Evolutionary conservation across 2,797 vertebrate species (phyloP).

Genomic region (Squalus acanthias): DNA sequence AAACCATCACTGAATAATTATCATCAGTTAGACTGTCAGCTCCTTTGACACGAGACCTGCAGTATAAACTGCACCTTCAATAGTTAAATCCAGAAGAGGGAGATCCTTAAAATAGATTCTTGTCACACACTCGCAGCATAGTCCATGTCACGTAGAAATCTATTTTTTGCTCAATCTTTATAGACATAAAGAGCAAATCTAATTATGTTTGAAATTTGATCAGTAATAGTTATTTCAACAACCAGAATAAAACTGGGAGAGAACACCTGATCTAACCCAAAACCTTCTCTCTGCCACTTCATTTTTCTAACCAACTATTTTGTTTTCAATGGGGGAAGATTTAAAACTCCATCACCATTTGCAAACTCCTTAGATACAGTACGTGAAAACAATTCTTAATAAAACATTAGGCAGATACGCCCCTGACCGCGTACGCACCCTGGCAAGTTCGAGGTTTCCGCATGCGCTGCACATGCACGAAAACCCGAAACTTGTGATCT

Average conservation of each 20-base stretch:
- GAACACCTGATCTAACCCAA: not conserved
- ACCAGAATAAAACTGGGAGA: not conserved
- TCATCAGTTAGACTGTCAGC: not conserved
- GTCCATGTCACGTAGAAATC: not conserved
- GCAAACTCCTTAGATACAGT: not conserved
- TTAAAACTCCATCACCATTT: not conserved
- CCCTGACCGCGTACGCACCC: no score
- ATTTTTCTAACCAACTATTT: not conserved
- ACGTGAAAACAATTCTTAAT: not conserved
- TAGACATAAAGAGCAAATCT: not conserved
- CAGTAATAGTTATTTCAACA: not conserved
- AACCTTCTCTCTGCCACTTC: not conserved
- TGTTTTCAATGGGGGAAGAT: not conserved
- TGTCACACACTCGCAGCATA: not conserved
- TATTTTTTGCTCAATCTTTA: not conserved
- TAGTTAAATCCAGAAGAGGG: not conserved
- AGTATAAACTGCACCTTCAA: not conserved
- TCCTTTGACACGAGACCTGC: not conserved
- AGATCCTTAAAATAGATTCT: not conserved
- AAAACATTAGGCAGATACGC: not conserved
- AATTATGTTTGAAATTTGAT: not conserved
- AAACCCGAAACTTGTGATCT: no score
- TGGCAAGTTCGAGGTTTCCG: no score
- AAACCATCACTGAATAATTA: not conserved
- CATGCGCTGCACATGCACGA: no score